These are phyloP conservation scores for Pseudomyrmex concolor DNA, from an alignment of 1,140 invertebrate species.

Conservation along the genomic window DNA sequence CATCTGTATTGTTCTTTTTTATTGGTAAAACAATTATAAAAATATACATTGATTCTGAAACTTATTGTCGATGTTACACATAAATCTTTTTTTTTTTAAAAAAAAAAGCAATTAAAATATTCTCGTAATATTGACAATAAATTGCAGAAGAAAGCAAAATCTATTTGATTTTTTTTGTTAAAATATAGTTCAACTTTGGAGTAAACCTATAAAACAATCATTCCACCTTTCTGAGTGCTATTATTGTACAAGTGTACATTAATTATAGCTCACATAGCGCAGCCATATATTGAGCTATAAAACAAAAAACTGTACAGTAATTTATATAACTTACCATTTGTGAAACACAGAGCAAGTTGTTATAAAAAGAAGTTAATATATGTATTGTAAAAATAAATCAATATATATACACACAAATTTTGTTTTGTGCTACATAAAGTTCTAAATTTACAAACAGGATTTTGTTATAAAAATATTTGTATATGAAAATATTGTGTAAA, in stretches of 20 bases:
- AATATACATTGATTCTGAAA: slow-evolving; percentile 19
- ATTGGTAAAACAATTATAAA: slow-evolving; percentile 7
- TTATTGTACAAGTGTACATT: slow-evolving; percentile 20
- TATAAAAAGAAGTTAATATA: slow-evolving; percentile 2
- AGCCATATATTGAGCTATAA: background rate
- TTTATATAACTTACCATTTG: slow-evolving; percentile 29
- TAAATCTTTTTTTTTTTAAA: background rate
- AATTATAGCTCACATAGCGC: background rate
- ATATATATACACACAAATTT: background rate
- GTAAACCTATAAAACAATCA: slow-evolving; percentile 6
- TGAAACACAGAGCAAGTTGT: slow-evolving; percentile 4
- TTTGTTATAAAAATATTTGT: slow-evolving; percentile 8
- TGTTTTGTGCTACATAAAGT: background rate
- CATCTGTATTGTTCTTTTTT: slow-evolving; percentile 31
- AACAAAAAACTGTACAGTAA: slow-evolving; percentile 20
- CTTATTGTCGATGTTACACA: slow-evolving; percentile 29
- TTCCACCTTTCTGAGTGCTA: slow-evolving; percentile 22
- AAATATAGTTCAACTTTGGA: slow-evolving; percentile 26
- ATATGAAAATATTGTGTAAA: slow-evolving; percentile 22
- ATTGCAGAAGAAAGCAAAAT: slow-evolving; percentile 2
- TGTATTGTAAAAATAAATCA: background rate
- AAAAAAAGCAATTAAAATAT: background rate
- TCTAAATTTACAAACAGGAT: slow-evolving; percentile 15
- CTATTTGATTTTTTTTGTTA: background rate
- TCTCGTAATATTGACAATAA: slow-evolving; percentile 27